These are phyloP conservation scores for Coelopa frigida DNA, from an alignment of 1,140 invertebrate genomes.

Conservation along the genomic window DNA sequence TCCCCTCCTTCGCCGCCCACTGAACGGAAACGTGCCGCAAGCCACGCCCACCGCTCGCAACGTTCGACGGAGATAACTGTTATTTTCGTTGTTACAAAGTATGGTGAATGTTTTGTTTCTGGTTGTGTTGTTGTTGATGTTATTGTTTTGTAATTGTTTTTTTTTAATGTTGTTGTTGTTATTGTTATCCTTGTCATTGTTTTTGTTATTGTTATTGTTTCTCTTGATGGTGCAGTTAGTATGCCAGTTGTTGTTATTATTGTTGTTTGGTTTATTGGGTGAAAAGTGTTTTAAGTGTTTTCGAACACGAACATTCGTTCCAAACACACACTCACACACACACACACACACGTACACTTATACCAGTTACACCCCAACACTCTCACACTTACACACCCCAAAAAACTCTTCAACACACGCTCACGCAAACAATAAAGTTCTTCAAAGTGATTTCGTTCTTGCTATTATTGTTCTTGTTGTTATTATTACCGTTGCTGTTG, in stretches of 20 bases:
- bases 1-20: too few relatives aligned
- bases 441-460: background rate
- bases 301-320: conserved; percentile 3
- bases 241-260: conserved; percentile 3
- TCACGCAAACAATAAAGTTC: background rate
- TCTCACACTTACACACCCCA: too few relatives aligned
- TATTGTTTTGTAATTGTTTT: background rate
- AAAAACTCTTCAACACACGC: too few relatives aligned
- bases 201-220: conserved; percentile 3
- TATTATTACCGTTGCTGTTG: background rate
- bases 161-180: background rate
- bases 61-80: too few relatives aligned
- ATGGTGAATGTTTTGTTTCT: background rate
- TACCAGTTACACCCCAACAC: background rate
- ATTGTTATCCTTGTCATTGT: background rate
- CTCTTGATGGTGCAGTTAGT: background rate
- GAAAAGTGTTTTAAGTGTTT: conserved; percentile 9
- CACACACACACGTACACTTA: conserved; percentile 2
- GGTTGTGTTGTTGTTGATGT: background rate
- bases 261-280: conserved; percentile 7
- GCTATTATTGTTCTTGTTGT: background rate
- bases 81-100: too few relatives aligned
- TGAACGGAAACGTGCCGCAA: too few relatives aligned
- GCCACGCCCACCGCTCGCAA: too few relatives aligned
- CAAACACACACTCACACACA: background rate